Evolutionary conservation across 2,888 invertebrate species (phyloP).

Genomic region (Fabriciana adippe): DNA sequence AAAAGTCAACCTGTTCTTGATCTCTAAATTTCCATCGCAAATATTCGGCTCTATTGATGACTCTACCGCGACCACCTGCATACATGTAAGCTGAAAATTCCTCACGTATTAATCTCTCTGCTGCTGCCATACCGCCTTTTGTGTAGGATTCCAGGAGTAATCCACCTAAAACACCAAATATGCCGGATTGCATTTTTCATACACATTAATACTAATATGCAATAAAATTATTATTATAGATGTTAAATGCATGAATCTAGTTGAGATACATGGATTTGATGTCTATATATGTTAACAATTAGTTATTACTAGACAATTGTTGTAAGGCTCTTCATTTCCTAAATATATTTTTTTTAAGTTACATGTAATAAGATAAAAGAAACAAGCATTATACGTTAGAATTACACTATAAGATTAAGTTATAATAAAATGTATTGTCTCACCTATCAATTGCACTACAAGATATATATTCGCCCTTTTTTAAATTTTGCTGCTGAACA

Average conservation of each 20-base stretch:
- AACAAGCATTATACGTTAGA: too few species aligned
- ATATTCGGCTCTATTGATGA: constrained; percentile 93
- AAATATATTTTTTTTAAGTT: too few species aligned
- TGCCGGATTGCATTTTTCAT: not conserved
- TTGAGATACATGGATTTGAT: too few species aligned
- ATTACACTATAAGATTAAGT: too few species aligned
- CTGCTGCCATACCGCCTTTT: constrained; percentile 90
- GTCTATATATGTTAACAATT: not conserved
- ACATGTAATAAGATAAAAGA: too few species aligned
- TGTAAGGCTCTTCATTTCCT: too few species aligned
- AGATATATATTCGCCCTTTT: too few species aligned
- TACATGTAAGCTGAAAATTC: constrained; percentile 95
- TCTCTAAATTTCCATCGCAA: constrained; percentile 95
- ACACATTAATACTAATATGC: not conserved
- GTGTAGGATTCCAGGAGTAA: constrained; percentile 94
- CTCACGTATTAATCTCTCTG: constrained; percentile 91
- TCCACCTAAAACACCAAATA: constrained; percentile 82
- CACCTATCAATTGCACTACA: too few species aligned
- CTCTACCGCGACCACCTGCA: constrained; percentile 90
- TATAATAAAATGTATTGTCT: too few species aligned
- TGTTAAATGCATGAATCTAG: too few species aligned
- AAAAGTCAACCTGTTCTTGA: constrained; percentile 84
- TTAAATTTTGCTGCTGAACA: too few species aligned
- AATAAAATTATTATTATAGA: not conserved
- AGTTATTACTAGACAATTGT: not conserved